Conservation (phyloP, 2,797 vertebrate genomes). For the Bryconaethiops microstoma region DNA sequence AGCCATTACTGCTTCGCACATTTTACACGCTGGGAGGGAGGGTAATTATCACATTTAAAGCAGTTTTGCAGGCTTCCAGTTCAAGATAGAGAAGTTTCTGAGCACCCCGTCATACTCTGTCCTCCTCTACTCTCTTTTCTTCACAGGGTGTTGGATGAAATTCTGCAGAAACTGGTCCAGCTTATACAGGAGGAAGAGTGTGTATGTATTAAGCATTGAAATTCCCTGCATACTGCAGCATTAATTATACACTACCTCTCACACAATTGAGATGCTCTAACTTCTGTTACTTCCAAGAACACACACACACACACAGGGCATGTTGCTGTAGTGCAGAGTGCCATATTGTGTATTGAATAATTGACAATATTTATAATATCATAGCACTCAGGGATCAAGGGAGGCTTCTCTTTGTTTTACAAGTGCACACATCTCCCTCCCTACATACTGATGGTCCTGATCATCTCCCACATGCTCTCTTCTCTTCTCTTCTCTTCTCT, state of each 20-base stretch:
- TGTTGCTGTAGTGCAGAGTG: background rate
- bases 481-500: background rate
- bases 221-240: background rate
- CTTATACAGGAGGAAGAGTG: conserved; percentile 93
- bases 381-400: background rate
- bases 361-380: conserved; percentile 15
- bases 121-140: conserved; percentile 43
- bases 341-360: conserved; percentile 26
- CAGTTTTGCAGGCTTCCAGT: too few relatives aligned
- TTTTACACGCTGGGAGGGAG: too few relatives aligned
- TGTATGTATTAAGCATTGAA: conserved; percentile 77
- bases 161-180: conserved; percentile 90
- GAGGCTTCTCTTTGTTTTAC: conserved; percentile 10
- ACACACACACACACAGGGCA: conserved; percentile 7
- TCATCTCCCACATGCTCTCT: background rate
- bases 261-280: background rate
- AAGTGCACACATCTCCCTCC: background rate
- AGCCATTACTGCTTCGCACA: too few relatives aligned
- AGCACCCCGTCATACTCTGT: background rate
- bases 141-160: conserved; percentile 87
- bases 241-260: conserved; percentile 4
- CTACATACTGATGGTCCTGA: background rate
- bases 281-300: background rate
- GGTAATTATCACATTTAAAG: too few relatives aligned
- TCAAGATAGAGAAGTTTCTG: background rate